Evolutionary conservation across 2,797 vertebrate species (phyloP).

Genomic region (Huso huso): DNA sequence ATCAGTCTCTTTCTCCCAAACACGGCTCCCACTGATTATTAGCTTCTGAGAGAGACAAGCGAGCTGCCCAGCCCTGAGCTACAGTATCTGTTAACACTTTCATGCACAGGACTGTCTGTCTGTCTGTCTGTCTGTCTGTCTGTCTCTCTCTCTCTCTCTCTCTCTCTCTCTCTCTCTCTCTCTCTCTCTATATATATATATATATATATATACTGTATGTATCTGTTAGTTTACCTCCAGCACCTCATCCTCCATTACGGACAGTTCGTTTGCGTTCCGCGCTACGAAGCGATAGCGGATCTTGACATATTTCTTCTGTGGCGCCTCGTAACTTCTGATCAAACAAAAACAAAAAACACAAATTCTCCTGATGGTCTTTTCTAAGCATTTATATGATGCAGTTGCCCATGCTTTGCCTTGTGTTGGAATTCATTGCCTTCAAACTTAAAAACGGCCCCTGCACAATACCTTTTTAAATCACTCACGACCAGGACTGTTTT

Average conservation of each 20-base stretch:
- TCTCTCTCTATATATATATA: constrained; percentile 8
- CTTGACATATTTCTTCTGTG: constrained; percentile 74
- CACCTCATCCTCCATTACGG: constrained; percentile 87
- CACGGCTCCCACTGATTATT: too few species aligned
- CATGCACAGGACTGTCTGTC: constrained; percentile 29
- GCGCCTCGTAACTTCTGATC: constrained; percentile 64
- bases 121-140: not conserved
- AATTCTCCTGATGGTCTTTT: too few species aligned
- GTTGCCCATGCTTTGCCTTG: too few species aligned
- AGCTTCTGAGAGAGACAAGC: too few species aligned
- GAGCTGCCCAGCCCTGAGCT: too few species aligned
- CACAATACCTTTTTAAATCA: too few species aligned
- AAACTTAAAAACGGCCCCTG: too few species aligned
- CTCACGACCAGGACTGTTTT: too few species aligned
- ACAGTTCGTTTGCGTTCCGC: constrained; percentile 84
- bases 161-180: constrained; percentile 13
- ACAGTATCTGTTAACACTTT: constrained; percentile 20
- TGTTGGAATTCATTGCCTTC: too few species aligned
- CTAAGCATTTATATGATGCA: too few species aligned
- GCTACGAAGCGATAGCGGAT: constrained; percentile 89
- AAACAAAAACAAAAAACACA: not conserved
- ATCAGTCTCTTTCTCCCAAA: not conserved
- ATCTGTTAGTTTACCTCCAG: constrained; percentile 67
- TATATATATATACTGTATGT: not conserved
- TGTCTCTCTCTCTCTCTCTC: constrained; percentile 15